Conservation (phyloP, 2,113 vertebrate species). For the Atherinomorus stipes region DNA sequence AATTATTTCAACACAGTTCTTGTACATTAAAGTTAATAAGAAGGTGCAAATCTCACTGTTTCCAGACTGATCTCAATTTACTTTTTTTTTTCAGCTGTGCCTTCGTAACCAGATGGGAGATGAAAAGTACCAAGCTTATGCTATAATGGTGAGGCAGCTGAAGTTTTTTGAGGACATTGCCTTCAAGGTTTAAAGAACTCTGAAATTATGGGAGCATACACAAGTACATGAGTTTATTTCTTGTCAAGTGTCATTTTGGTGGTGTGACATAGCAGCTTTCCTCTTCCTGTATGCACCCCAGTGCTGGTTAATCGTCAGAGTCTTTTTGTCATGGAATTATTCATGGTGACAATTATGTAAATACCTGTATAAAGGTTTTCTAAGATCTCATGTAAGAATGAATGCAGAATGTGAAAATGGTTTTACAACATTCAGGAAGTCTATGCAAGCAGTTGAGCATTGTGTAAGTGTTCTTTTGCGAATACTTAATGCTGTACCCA, state of each 20-base stretch:
- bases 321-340: background rate
- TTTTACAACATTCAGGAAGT: slow-evolving; percentile 8
- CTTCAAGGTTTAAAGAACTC: slow-evolving; percentile 76
- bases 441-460: slow-evolving; percentile 60
- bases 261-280: background rate
- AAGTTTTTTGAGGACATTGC: slow-evolving; percentile 94
- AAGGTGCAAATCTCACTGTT: background rate
- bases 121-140: slow-evolving; percentile 88
- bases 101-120: slow-evolving; percentile 90
- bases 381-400: background rate
- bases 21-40: background rate
- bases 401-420: slow-evolving; percentile 9
- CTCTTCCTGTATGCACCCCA: background rate
- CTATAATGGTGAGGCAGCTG: slow-evolving; percentile 91
- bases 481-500: slow-evolving; percentile 6
- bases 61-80: background rate
- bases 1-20: background rate
- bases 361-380: background rate
- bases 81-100: slow-evolving; percentile 76
- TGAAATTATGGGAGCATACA: background rate
- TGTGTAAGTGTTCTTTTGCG: background rate
- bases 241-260: background rate
- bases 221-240: background rate
- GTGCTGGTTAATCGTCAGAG: background rate
- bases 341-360: slow-evolving; percentile 4